These are phyloP conservation scores for Cheumatopsyche charites DNA, from an alignment of 1,140 invertebrate genomes.

Conservation along the genomic window DNA sequence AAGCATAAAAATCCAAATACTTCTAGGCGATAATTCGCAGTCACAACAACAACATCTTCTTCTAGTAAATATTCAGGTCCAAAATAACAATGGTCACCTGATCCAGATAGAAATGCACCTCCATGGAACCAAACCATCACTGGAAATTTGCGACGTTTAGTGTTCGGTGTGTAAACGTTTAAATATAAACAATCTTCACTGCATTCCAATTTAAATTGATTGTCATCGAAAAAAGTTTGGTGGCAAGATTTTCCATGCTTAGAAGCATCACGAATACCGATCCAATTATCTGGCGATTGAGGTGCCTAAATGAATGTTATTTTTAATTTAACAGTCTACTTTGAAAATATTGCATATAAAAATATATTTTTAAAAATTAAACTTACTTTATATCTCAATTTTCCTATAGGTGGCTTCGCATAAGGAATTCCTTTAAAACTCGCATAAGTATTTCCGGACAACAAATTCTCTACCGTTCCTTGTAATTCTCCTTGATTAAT, in stretches of 20 bases:
- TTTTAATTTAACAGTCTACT: neutral
- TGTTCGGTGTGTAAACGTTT: constrained; percentile 65
- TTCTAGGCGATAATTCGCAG: constrained; percentile 66
- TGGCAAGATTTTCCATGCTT: constrained; percentile 57
- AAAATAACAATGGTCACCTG: constrained; percentile 61
- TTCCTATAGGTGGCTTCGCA: constrained; percentile 38
- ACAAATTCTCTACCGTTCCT: constrained; percentile 31
- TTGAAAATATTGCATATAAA: neutral
- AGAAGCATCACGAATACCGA: constrained; percentile 58
- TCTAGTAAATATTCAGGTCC: constrained; percentile 69
- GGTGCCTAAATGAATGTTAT: constrained; percentile 57
- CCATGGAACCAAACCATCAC: constrained; percentile 74
- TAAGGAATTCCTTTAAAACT: constrained; percentile 47
- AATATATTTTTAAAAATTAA: neutral
- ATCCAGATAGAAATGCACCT: constrained; percentile 71
- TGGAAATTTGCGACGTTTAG: constrained; percentile 52
- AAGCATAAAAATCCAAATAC: constrained; percentile 69
- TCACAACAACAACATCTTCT: constrained; percentile 71
- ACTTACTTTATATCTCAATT: constrained; percentile 42
- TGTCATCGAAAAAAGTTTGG: constrained; percentile 48
- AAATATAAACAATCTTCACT: constrained; percentile 67
- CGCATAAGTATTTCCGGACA: constrained; percentile 36
- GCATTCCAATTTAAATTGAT: constrained; percentile 51
- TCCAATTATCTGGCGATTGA: constrained; percentile 57
- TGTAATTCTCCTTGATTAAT: constrained; percentile 37